Base-by-base conservation (phyloP, 1,140 invertebrate species). In the Calephelis virginiensis region DNA sequence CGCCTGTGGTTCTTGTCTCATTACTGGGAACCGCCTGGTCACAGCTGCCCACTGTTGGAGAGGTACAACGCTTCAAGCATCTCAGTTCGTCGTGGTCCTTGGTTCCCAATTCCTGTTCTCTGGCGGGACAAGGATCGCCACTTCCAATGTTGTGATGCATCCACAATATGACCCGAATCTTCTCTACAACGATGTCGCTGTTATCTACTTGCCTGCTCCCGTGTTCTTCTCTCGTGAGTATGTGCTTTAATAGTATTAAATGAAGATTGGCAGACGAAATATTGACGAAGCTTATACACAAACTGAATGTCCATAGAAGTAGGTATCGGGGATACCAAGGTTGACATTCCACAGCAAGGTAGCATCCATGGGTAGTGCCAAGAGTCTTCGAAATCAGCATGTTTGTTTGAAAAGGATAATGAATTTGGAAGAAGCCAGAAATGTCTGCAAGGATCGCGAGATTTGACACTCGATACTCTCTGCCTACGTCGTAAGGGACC, bases 41-140 rank as follows among this genome's bases (percentile, higher is more conserved):
- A 84, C 82, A 0, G 82, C 82, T 48, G 80, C 80, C 6, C 81
- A 83, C 66, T 83, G 81, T 65, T 83, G 80, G 78, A 72, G 67
- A 45, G 76, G 79, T 12, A 74, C 74, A 0, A 40, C 59, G 12
- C 73, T 77, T 66, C 78, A 77, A 45, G 79, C 70, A 6, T 64
- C 62, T 59, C 64, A 60, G 17, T 68, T 77, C 49, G 74, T 70
- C 0, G 78, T 80, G 8, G 74, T 81, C 2, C 70, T 82, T 7
- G 82, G 82, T 0, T 77, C 80, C 8, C 60, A 62, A 6, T 28
- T 46, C 8, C 65, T 83, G 4, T 82, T 80, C 66, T 56, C 43
- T 17, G 77, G 77, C 4, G 77, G 80, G 13, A 75, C 63, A 38
- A 73, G 78, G n/a, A 6, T 78, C 0, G 7, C 65, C 10, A 73